Evolutionary conservation across 1,140 invertebrate species (phyloP), one percentile per base, ranked within the genome.

Genomic region (Papilio polytes): DNA sequence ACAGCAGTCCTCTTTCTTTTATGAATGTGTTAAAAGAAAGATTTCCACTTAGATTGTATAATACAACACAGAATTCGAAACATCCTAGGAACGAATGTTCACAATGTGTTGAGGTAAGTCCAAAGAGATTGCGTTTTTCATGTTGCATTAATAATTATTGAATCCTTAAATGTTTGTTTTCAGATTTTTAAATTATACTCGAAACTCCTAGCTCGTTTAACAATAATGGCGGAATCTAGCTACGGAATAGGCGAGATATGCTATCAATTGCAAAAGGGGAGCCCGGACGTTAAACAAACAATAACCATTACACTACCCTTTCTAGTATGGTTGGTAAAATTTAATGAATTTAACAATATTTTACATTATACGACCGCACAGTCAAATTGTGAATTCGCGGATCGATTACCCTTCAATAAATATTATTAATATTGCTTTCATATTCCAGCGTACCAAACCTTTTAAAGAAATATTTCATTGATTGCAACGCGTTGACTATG

Each of bases 241-340:
- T 94, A 93, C 81, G 95, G 95, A 15, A 95, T 95, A 82, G 96
- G 96, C 31, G 94, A 96, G 89, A 96, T 96, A 72, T 95, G 95
- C 74, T 94, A 96, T 87, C 92, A 94, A 78, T 86, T 96, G 51
- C 84, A 94, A 44, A 95, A 95, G 82, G 95, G 94, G 36, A 87
- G 83, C 74, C 44, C 81, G n/a, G 84, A 89, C 74, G 89, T 94
- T 74, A 96, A 96, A 84, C 90, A 95, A 84, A 95, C 95, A 77
- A 84, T 96, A 15, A 91, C 94, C 15, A 59, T 96, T 36, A 93
- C 94, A 48, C 87, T 96, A 74, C 96, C 96, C 4, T 96, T 95
- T 85, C 92, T 96, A 80, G 94, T 96, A 53, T 94, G 89, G 96
- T 96, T 93, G 90, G 79, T 79, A 59, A 72, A 74, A 56, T 56